These are phyloP conservation scores for Poeciliopsis infans DNA, from an alignment of 2,797 vertebrate genomes.

Conservation along the genomic window DNA sequence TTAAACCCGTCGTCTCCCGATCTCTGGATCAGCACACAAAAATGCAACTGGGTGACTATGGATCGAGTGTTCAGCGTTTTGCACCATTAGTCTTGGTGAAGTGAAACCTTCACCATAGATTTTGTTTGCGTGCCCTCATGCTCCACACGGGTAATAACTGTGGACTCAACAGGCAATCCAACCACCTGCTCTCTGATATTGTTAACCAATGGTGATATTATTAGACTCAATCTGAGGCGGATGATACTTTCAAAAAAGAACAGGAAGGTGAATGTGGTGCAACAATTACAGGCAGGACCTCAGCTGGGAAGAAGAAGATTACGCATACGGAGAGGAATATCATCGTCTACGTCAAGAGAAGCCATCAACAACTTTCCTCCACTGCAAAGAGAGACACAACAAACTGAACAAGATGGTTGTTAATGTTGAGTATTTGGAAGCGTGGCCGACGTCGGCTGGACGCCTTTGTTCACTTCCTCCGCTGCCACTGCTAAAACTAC, in stretches of 20 bases:
- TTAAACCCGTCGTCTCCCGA: background rate
- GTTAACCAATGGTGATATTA: background rate
- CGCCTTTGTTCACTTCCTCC: no score
- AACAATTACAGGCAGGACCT: background rate
- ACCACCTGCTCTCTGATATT: background rate
- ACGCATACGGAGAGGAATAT: background rate
- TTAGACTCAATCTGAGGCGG: background rate
- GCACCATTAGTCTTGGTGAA: background rate
- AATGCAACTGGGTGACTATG: background rate
- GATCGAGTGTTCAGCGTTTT: background rate
- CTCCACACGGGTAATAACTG: background rate
- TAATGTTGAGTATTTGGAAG: no score
- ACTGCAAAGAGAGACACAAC: no score
- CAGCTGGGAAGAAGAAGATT: background rate
- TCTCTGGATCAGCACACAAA: background rate
- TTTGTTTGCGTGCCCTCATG: background rate
- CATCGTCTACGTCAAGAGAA: background rate
- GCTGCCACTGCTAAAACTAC: no score
- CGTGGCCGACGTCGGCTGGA: no score
- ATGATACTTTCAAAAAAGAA: background rate
- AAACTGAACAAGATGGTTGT: no score
- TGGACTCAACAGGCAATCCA: background rate
- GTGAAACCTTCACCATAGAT: background rate
- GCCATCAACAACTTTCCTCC: background rate
- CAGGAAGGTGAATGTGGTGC: background rate